Evolutionary conservation across 2,797 vertebrate species (phyloP), one percentile per base, ranked within the genome.

Genomic region (Acanthurus lineatus): DNA sequence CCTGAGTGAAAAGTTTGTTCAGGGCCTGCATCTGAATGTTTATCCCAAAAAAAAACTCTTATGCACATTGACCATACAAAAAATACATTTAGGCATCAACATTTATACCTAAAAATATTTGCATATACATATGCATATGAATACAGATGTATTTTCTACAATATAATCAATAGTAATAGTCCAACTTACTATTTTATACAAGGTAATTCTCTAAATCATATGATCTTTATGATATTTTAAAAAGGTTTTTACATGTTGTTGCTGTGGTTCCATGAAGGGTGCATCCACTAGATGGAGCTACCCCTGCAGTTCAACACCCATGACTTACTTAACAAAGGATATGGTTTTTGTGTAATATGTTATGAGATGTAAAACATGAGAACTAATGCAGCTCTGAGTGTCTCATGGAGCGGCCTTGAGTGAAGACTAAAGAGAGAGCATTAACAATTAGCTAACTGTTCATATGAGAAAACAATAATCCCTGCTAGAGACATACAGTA

Each of bases 261-360:
- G 57, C 19, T 49, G 42, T 71, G 17, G 1, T 69, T 79, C 49
- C 10, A 56, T 28, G 15, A 44, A 12, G 9, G 45, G n/a, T 56
- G 28, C 32, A 58, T 42, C 86, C 89, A 90, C 83, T 70, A 88
- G 88, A 83, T 85, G 88, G 87, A 42, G 81, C 84, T 85, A 74
- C 84, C 40, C 60, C 47, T 73, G 74, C 75, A 69, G 56, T 1
- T 0, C 52, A 69, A 53, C 64, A 48, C 71, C 65, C 49, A 35
- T 60, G 69, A 60, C 9, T 64, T 40, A 66, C 17, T 17, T 22
- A 25, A 45, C 9, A 8, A 5, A 73, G 42, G 6, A 65, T 14
- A 47, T 17, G 25, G 35, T 20, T 32, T 60, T 73, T 79, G 52
- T 73, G 40, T n/a, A 22, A 19, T 44, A n/a, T 76, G 42, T 25